Evolutionary conservation across 2,888 invertebrate genomes (phyloP), one percentile per base, ranked within the genome.

Genomic region (Galeruca laticollis): DNA sequence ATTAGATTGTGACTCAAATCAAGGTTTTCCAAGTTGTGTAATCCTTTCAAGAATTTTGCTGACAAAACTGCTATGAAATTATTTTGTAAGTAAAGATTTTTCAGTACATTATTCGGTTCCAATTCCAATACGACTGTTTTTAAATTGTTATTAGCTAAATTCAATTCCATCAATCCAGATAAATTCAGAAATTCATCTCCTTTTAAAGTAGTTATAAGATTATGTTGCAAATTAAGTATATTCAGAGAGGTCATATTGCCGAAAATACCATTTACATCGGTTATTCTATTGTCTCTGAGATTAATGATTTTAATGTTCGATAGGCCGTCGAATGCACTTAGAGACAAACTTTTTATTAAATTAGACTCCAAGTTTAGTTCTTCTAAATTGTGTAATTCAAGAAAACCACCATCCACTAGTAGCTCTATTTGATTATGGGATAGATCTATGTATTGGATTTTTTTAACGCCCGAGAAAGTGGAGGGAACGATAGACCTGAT

Each of bases 381-480:
- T 10, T 78, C 76, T 52, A 85, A 76, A 65, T 82, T 79, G 0
- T 75, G 61, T 21, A 85, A 64, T 70, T 85, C 84, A 18, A 76
- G 68, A 71, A 86, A 85, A 6, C 82, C 84, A 47, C 81, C 78
- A 8, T 80, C 79, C 0, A 78, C 74, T n/a, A 86, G 71, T 26
- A 77, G 75, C 10, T 70, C 73, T n/a, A 86, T 79, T 3, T 79
- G 70, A 72, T 86, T 86, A 61, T 82, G 75, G 6, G 79, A 72
- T 59, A 86, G 62, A 71, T 84, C 75, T 15, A 86, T 74, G n/a
- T 60, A 71, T 31, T 75, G 72, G n/a, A 86, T 76, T 69, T 85
- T 85, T 69, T 83, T 84, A 8, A 84, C 81, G 2, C 84, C 84
- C 13, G 68, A 77, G 69, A 85, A 85, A 1, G 83, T 84, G 13